Evolutionary conservation across 1,140 invertebrate species (phyloP).

Genomic region (Drosophila melanica): DNA sequence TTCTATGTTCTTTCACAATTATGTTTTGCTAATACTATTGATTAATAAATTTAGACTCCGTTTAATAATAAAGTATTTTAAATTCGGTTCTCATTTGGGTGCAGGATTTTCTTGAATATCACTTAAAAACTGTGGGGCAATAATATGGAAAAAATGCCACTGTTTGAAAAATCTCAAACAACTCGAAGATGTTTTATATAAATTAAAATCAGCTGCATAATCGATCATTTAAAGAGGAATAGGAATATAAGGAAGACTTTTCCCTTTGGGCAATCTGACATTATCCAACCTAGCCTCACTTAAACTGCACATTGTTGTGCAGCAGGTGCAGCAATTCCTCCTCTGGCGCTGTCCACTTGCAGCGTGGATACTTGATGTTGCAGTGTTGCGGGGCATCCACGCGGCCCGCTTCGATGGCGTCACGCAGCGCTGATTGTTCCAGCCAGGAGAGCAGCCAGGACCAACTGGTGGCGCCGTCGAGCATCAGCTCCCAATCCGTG

Average conservation of each 20-base stretch:
- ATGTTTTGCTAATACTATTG: slow-evolving; percentile 54
- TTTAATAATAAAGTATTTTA: slow-evolving; percentile 62
- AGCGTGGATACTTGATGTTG: slow-evolving; percentile 53
- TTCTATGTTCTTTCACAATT: slow-evolving; percentile 58
- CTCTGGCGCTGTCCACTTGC: slow-evolving; percentile 65
- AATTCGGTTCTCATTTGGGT: background rate
- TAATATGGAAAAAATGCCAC: too few relatives aligned
- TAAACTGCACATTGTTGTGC: slow-evolving; percentile 61
- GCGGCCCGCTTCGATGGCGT: slow-evolving; percentile 59
- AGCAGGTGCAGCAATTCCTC: slow-evolving; percentile 49
- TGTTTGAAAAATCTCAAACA: too few relatives aligned
- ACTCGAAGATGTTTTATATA: too few relatives aligned
- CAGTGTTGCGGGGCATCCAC: slow-evolving; percentile 27
- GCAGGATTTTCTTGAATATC: too few relatives aligned
- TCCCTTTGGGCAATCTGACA: too few relatives aligned
- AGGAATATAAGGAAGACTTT: too few relatives aligned
- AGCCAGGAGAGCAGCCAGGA: slow-evolving; percentile 56
- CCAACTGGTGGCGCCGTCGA: slow-evolving; percentile 61
- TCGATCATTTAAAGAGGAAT: too few relatives aligned
- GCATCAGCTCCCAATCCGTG: slow-evolving; percentile 55
- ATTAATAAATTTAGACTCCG: slow-evolving; percentile 63
- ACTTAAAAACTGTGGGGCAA: too few relatives aligned
- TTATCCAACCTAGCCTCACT: slow-evolving; percentile 13
- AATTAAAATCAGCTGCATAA: too few relatives aligned
- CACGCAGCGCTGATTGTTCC: slow-evolving; percentile 48